Evolutionary conservation across 2,888 invertebrate genomes (phyloP).

Genomic region (Oscheius onirici): DNA sequence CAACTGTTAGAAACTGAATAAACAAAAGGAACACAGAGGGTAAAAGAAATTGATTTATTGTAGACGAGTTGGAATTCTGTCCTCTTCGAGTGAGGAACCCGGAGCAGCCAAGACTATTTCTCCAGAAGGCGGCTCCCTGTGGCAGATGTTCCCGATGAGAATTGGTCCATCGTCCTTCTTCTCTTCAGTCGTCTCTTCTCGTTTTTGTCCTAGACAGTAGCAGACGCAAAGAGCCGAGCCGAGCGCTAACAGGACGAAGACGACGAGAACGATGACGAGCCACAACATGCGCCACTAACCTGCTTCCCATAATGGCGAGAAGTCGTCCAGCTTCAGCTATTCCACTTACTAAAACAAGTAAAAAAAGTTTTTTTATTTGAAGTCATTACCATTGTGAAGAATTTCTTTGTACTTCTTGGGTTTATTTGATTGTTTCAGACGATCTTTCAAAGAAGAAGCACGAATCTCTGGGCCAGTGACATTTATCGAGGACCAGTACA

Average conservation of each 20-base stretch:
- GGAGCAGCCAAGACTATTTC: neutral
- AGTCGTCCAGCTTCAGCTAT: slow-evolving; percentile 56
- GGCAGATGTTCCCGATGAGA: slow-evolving; percentile 3
- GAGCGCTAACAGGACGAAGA: neutral
- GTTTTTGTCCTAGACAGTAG: neutral
- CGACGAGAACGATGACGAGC: slow-evolving; percentile 7
- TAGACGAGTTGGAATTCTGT: neutral
- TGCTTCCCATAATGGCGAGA: slow-evolving; percentile 57
- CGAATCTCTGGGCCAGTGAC: slow-evolving; percentile 29
- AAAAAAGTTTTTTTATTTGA: neutral
- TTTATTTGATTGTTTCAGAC: neutral
- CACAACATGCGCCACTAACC: slow-evolving; percentile 26
- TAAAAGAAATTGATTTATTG: neutral
- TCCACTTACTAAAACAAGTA: slow-evolving; percentile 45
- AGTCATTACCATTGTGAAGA: slow-evolving; percentile 30
- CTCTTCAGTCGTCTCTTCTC: neutral
- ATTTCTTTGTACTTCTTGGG: slow-evolving; percentile 31
- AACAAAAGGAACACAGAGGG: neutral
- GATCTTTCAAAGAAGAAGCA: slow-evolving; percentile 23
- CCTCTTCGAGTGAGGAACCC: slow-evolving; percentile 12
- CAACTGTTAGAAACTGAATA: no score
- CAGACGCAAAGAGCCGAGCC: neutral
- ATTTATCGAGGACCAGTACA: slow-evolving; percentile 31
- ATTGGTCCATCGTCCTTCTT: neutral
- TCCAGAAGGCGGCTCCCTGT: neutral